Base-by-base conservation (phyloP, 2,797 vertebrate genomes). In the Brachyalestes nurse region DNA sequence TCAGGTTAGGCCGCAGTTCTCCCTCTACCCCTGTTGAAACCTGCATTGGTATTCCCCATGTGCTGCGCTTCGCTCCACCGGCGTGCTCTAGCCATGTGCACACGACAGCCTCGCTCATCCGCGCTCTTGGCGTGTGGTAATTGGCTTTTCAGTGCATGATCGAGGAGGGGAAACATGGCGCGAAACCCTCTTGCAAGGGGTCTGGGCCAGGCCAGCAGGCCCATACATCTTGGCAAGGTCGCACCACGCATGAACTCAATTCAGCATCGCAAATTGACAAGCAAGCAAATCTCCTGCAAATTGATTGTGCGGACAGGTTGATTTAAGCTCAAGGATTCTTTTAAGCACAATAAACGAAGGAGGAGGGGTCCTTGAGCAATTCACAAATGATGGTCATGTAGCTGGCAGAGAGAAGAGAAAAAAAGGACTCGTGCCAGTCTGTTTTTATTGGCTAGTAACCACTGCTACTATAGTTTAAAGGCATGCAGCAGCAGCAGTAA, bases 121-220 rank as follows among this genome's bases (percentile, higher is more conserved):
- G 16, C 51, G 62, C 86, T 89, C 87, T 83, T 64, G 66, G n/a
- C 13, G 9, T 86, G 70, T 66, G n/a, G 73, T 92, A 93, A 92
- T 93, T 93, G 90, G 75, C 91, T 94, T 91, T 91, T 86, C 74
- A 76, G 75, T 38, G 88, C 73, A 71, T 76, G 78, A 87, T 84
- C 86, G 84, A 77, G 64, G 47, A 74, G 62, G 40, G 28, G 1
- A 85, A 85, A 82, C 80, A 71, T 82, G 72, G 87, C 75, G 34
- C 85, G 82, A 84, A 38, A 19, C 81, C 84, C 87, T 89, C 42
- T 17, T 77, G 7, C 38, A 53, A 87, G 72, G 65, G 80, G 73
- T 57, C 58, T 83, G 81, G 64, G 70, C 78, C 78, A 65, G 57
- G 67, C 67, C 67, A 51, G 40, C 42, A 61, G 75, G 80, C 49